Base-by-base conservation (phyloP, 1,140 invertebrate species). In the Listronotus bonariensis region DNA sequence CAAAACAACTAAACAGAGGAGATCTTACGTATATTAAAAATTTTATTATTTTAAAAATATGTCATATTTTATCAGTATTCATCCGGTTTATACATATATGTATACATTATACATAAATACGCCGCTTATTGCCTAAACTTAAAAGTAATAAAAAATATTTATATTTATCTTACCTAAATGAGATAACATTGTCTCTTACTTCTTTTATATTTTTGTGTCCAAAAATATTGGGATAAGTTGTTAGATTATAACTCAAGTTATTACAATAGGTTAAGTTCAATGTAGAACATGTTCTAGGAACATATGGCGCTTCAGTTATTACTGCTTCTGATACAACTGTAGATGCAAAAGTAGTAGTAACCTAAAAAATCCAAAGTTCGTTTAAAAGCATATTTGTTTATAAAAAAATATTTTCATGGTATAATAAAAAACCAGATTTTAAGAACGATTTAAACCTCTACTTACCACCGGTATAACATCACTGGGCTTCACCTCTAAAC, bases 151-250 rank as follows among this genome's bases (percentile, higher is more conserved):
- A n/a, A n/a, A n/a, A n/a, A n/a, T n/a, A n/a, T n/a, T n/a, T n/a
- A n/a, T n/a, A n/a, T n/a, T n/a, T n/a, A n/a, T n/a, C 46, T 65
- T 94, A 91, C 59, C 92, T 87, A 76, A 92, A 93, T 0, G 89
- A 82, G 45, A 94, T 92, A 2, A 93, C 83, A 78, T 95, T 88
- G 15, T 87, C 84, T 66, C 88, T 79, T 8, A 94, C 84, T 38
- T 90, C 87, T 8, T 85, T 82, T 14, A 88, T 77, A 12, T 84
- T 87, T 18, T 79, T 80, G 62, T 86, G 84, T 1, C 83, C 83
- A 26, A 95, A 80, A 2, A 92, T 77, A 77, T 95, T 95, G 0
- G 93, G 93, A 76, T 93, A 95, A 0, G 91, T 88, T 0, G 92
- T 95, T 1, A 85, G 76, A 73, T 94, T 95, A 76, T 92, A 92